These are phyloP conservation scores for Oceanites oceanicus DNA, from an alignment of 2,113 vertebrate genomes.

Conservation along the genomic window DNA sequence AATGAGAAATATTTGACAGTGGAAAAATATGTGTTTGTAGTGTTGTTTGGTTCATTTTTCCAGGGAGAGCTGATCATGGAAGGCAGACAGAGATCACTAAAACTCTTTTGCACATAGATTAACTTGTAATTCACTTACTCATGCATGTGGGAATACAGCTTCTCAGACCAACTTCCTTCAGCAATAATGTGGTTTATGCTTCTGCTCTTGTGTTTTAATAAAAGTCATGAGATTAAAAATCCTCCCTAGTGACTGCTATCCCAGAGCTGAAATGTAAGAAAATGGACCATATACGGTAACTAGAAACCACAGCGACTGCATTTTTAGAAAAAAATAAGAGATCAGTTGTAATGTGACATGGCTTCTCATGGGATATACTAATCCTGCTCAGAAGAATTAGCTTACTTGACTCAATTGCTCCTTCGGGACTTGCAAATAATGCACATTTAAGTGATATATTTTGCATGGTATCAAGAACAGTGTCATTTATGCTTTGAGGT, in stretches of 20 bases:
- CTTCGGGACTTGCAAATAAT: slow-evolving; percentile 53
- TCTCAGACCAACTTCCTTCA: slow-evolving; percentile 56
- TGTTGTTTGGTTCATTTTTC: slow-evolving; percentile 35
- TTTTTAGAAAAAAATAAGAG: background rate
- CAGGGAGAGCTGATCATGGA: slow-evolving; percentile 38
- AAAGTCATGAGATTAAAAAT: slow-evolving; percentile 75
- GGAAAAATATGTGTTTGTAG: slow-evolving; percentile 39
- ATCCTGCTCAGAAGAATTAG: slow-evolving; percentile 60
- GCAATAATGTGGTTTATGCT: slow-evolving; percentile 65
- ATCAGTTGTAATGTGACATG: slow-evolving; percentile 43
- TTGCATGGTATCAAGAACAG: slow-evolving; percentile 9
- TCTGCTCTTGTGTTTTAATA: slow-evolving; percentile 69
- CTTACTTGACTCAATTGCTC: slow-evolving; percentile 29
- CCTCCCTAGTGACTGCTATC: slow-evolving; percentile 65
- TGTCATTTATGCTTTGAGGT: slow-evolving; percentile 42
- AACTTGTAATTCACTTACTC: slow-evolving; percentile 78
- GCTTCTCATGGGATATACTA: slow-evolving; percentile 46
- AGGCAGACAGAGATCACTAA: slow-evolving; percentile 65
- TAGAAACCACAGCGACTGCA: slow-evolving; percentile 1
- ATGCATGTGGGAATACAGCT: slow-evolving; percentile 63
- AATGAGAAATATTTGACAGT: slow-evolving; percentile 56
- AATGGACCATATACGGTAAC: slow-evolving; percentile 8
- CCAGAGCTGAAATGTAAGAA: slow-evolving; percentile 38
- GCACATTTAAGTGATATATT: background rate
- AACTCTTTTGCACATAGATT: slow-evolving; percentile 74